Evolutionary conservation across 2,888 invertebrate genomes (phyloP), one percentile per base, ranked within the genome.

Genomic region (Selenia dentaria): DNA sequence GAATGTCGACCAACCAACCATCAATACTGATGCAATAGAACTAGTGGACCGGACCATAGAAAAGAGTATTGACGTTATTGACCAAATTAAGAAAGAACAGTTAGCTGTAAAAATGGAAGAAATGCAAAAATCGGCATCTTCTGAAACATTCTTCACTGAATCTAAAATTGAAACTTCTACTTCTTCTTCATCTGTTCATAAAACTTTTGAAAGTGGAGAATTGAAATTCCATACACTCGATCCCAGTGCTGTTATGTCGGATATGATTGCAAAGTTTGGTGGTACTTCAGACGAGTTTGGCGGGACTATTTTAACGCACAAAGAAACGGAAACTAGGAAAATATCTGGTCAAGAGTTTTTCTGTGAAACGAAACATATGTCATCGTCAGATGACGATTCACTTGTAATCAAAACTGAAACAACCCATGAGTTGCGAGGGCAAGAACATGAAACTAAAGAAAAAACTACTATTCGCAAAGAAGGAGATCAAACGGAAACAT

Each of bases 1-100:
- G 3, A 91, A 90, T 56, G 86, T 91, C 18, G 88, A 90, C 51
- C 91, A 92, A 59, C 92, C 92, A 18, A 91, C 91, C 13, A 76
- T 89, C 20, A 92, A 91, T 0, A 91, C 79, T 37, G 92, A 92
- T 50, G 92, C 92, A 16, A 92, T 85, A 57, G 92, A 92, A 64
- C 71, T 92, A 18, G 92, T 92, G 6, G 92, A 92, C 63, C 76
- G 89, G 24, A 83, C 87, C 0, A 82, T 90, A 10, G 87, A 89
- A 67, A 89, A 83, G 50, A 88, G 88, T 38, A 79, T 85, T 25
- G 78, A 79, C 32, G 83, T 87, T 0, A 82, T 84, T 27, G 83
- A 83, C 53, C 84, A 90, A 73, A 85, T 85, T 18, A 83, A 86
- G 47, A 75, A 81, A 60, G 87, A 91, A 70, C 79, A 87, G 48